Percentiles rank a stretch among this genome's conserved stretches.
These are phyloP conservation scores for Drosophila formosana DNA, from an alignment of 2,888 invertebrate genomes.

Conservation along the genomic window DNA sequence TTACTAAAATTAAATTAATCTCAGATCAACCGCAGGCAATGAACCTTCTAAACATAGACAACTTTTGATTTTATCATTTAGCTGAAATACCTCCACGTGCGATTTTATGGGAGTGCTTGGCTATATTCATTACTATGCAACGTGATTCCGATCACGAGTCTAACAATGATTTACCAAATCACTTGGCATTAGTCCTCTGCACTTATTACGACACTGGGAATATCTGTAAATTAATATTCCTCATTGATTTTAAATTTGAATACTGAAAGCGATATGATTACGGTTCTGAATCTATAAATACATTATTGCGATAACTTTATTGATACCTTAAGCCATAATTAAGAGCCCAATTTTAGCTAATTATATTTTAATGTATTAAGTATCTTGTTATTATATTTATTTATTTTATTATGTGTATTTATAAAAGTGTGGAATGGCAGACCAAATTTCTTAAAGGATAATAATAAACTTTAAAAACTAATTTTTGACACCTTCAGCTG, in stretches of 20 bases:
- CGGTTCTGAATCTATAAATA: not conserved
- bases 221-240: conserved; percentile 2
- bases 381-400: too few species aligned
- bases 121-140: conserved; percentile 48
- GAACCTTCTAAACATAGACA: conserved; percentile 18
- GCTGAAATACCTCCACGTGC: conserved; percentile 42
- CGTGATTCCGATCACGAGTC: not conserved
- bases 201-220: not conserved
- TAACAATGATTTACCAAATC: not conserved
- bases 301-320: not conserved
- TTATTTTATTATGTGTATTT: too few species aligned
- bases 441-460: too few species aligned
- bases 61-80: conserved; percentile 3
- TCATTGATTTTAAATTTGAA: not conserved
- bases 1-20: not conserved
- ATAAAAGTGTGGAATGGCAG: too few species aligned
- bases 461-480: too few species aligned
- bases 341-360: not conserved
- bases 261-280: conserved; percentile 12
- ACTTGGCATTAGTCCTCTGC: conserved; percentile 27
- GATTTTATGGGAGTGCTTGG: conserved; percentile 28
- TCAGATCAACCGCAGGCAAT: conserved; percentile 11
- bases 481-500: too few species aligned
- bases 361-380: not conserved
- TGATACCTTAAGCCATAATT: not conserved